Evolutionary conservation across 2,888 invertebrate species (phyloP), one percentile per base, ranked within the genome.

Genomic region (Mythimna vitellina): DNA sequence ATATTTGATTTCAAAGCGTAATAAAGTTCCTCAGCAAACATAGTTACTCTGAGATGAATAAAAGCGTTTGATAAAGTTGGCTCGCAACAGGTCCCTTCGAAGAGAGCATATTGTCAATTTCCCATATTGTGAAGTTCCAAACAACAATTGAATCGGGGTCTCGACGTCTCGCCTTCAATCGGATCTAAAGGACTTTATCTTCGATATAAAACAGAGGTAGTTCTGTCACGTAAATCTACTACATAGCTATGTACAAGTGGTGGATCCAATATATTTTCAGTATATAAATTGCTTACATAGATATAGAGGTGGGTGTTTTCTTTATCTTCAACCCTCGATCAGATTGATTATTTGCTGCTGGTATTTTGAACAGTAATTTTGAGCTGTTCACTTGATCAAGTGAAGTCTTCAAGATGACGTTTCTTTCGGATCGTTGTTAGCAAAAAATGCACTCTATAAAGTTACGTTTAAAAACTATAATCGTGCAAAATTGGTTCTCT

Each of bases 31-130:
- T 73, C 62, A 32, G 35, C 62, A 70, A 80, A 73, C 67, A 67
- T 58, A 73, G 70, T 70, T 71, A 77, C 78, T 76, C 56, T 53
- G 65, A 78, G 82, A 82, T 80, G 74, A 84, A 85, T 85, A 85
- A 86, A 86, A 82, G 69, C 81, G 83, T 83, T 85, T 87, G 83
- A 88, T 84, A 87, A 87, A 89, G 84, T 86, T 84, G 78, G 72
- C 73, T 86, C 71, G 91, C 92, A 92, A 92, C 92, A 93, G 92
- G 92, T 92, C 86, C 82, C 81, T 74, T 87, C 75, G 82, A 87
- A 83, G 86, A 87, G 86, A 86, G 89, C 87, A 89, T 89, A 90
- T 92, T 92, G 92, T 90, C 92, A 90, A 92, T 92, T 90, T 91
- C 89, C 90, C 86, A 89, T 90, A 90, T 90, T 90, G 90, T 89